phyloP scores from a whole-genome alignment of 2,113 vertebrate species.

The Centropus unirufus region DNA sequence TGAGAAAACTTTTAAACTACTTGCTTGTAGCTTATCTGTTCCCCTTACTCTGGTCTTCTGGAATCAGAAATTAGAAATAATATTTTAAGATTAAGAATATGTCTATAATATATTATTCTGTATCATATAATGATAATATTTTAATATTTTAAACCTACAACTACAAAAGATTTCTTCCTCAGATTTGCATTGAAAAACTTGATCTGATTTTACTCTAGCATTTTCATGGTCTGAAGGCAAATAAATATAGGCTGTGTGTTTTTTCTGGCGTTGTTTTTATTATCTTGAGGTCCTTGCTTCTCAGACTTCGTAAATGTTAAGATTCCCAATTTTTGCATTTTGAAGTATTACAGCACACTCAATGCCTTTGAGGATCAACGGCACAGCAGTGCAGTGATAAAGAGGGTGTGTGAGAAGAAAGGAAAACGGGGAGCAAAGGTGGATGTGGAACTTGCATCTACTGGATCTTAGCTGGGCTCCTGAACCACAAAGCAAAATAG shows the following conservation, averaged over 20 bases:
- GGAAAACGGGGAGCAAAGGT: neutral
- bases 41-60: neutral
- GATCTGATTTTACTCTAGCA: neutral
- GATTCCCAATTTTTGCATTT: neutral
- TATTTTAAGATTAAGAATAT: neutral
- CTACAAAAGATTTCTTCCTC: neutral
- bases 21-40: neutral
- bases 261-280: neutral
- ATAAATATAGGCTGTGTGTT: neutral
- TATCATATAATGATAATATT: no score
- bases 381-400: neutral
- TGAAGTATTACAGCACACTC: neutral
- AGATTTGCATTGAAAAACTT: neutral
- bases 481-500: neutral
- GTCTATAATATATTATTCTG: no score
- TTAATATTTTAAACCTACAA: neutral
- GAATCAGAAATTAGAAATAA: neutral
- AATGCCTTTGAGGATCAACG: neutral
- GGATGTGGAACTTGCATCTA: neutral
- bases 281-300: neutral
- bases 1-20: neutral
- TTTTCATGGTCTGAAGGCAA: neutral
- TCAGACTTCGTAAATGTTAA: neutral
- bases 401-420: neutral
- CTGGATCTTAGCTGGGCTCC: neutral